Conservation (phyloP, 2,797 vertebrate species). For the Champsocephalus esox region DNA sequence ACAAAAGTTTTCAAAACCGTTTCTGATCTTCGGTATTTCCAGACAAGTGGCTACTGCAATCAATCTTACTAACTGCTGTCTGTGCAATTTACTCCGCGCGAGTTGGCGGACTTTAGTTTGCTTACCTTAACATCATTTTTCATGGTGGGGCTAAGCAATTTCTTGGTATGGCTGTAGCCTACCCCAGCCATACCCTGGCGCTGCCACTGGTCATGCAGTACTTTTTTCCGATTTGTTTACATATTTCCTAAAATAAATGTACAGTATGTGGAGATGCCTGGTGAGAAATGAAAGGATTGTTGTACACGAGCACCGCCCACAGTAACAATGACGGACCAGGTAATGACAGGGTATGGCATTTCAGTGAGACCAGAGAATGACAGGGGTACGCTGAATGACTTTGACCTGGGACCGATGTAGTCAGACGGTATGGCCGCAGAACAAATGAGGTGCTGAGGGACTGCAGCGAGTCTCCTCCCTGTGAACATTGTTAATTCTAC, state of each 20-base stretch:
- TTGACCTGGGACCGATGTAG: conserved; percentile 48
- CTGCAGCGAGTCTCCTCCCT: conserved; percentile 31
- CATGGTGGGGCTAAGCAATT: too few species aligned
- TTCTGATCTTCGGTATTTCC: too few species aligned
- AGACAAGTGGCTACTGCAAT: too few species aligned
- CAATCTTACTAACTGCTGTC: too few species aligned
- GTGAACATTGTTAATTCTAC: conserved; percentile 17
- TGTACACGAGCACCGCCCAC: conserved; percentile 17
- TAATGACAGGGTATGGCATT: conserved; percentile 46
- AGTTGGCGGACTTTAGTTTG: too few species aligned
- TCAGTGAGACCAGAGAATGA: conserved; percentile 42
- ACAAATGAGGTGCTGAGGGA: conserved; percentile 66
- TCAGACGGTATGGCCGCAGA: conserved; percentile 43
- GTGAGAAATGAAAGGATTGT: conserved; percentile 39
- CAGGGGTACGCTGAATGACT: conserved; percentile 39
- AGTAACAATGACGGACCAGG: conserved; percentile 30
- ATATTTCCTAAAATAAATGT: conserved; percentile 46
- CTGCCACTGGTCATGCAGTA: neutral
- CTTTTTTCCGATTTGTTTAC: conserved; percentile 21
- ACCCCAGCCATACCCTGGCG: too few species aligned
- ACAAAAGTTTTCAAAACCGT: too few species aligned
- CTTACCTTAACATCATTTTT: too few species aligned
- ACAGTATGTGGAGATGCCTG: neutral
- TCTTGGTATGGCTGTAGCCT: too few species aligned
- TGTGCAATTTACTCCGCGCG: too few species aligned